These are phyloP conservation scores for Oxygymnocypris stewartii DNA, from an alignment of 2,113 vertebrate species.

Conservation along the genomic window DNA sequence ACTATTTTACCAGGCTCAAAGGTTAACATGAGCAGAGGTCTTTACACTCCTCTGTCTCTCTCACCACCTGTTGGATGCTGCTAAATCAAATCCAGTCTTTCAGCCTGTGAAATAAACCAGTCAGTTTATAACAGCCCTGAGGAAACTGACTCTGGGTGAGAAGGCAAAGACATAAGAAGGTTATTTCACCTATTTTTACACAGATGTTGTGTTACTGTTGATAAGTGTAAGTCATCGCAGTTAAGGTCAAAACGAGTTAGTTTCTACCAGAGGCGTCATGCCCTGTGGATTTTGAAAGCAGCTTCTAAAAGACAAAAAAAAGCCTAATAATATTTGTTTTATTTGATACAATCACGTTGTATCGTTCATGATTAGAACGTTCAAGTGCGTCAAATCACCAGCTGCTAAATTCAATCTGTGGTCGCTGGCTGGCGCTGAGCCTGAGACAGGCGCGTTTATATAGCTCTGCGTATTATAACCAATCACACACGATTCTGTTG, in stretches of 20 bases:
- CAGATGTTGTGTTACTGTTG: not conserved
- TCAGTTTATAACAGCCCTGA: not conserved
- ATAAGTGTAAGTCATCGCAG: not conserved
- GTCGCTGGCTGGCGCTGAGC: no score
- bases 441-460: no score
- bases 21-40: slow-evolving; percentile 51
- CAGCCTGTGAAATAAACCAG: slow-evolving; percentile 7
- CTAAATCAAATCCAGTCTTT: not conserved
- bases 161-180: not conserved
- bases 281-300: no score
- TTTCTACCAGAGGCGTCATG: no score
- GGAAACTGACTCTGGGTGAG: not conserved
- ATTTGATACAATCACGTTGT: no score
- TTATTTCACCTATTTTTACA: not conserved
- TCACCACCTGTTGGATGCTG: not conserved
- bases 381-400: no score
- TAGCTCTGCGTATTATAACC: no score
- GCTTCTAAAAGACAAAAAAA: no score
- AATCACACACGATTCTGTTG: no score
- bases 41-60: not conserved
- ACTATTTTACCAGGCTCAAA: slow-evolving; percentile 51
- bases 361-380: no score
- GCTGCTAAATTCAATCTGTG: no score
- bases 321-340: no score
- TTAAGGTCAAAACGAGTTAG: not conserved